Percentiles rank a stretch among this genome's conserved stretches.
phyloP scores from a whole-genome alignment of 2,888 invertebrate species.

The Microchrysa polita region DNA sequence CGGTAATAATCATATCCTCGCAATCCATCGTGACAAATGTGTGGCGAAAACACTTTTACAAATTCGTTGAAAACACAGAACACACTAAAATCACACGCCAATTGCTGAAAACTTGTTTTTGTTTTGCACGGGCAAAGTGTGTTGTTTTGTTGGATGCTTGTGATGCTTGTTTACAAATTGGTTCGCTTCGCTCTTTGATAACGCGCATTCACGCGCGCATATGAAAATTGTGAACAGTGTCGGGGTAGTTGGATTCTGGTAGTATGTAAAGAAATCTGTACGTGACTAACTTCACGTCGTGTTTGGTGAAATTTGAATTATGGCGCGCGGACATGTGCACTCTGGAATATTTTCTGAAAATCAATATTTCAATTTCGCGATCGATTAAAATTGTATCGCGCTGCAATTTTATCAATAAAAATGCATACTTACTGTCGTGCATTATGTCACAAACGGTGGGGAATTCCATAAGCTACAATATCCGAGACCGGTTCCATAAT shows the following conservation, averaged over 20 bases:
- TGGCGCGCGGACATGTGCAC: no score
- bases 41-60: constrained; percentile 28
- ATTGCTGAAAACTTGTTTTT: constrained; percentile 19
- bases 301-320: no score
- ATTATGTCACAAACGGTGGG: no score
- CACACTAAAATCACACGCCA: background rate
- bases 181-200: constrained; percentile 17
- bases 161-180: constrained; percentile 43
- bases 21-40: constrained; percentile 57
- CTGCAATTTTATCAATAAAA: no score
- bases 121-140: background rate
- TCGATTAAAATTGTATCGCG: no score
- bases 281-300: no score
- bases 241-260: constrained; percentile 29
- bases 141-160: no score
- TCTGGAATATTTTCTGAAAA: no score
- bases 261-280: background rate
- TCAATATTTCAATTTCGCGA: no score
- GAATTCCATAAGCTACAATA: no score
- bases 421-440: no score
- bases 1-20: constrained; percentile 61
- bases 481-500: no score
- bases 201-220: constrained; percentile 32
- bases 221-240: constrained; percentile 6
- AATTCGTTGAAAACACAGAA: background rate